A percentile compares a stretch with the other conserved stretches of the same genome.
phyloP scores from a whole-genome alignment of 2,888 invertebrate species.

The Pilophorus perplexus region DNA sequence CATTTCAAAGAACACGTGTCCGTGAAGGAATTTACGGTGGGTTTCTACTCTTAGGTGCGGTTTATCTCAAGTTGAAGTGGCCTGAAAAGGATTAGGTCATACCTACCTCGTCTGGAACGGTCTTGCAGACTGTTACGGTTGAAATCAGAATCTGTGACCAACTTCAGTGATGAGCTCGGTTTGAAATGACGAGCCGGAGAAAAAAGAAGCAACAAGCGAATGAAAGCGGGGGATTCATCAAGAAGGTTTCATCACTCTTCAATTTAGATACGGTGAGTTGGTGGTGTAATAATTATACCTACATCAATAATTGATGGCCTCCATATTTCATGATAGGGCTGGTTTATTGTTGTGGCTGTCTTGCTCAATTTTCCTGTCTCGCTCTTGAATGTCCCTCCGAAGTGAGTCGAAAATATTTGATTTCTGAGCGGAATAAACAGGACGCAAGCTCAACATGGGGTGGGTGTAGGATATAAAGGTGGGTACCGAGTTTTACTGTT shows the following conservation, averaged over 20 bases:
- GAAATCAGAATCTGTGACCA: no score
- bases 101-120: no score
- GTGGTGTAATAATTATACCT: no score
- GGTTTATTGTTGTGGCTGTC: neutral
- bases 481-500: constrained; percentile 24
- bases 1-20: no score
- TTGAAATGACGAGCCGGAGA: constrained; percentile 62
- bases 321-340: neutral
- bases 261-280: constrained; percentile 79
- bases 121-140: no score
- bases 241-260: constrained; percentile 83
- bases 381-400: no score
- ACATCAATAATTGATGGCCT: neutral
- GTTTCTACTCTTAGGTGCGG: no score
- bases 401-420: constrained; percentile 28
- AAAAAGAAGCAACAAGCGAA: constrained; percentile 60
- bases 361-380: no score
- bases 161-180: neutral
- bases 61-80: constrained; percentile 9
- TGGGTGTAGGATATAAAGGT: constrained; percentile 27
- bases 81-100: no score
- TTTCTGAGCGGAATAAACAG: constrained; percentile 2
- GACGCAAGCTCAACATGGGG: constrained; percentile 6
- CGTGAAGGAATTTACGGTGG: no score
- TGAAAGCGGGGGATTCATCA: constrained; percentile 69